phyloP scores from a whole-genome alignment of 2,888 invertebrate genomes.

The Epirrita christyi region DNA sequence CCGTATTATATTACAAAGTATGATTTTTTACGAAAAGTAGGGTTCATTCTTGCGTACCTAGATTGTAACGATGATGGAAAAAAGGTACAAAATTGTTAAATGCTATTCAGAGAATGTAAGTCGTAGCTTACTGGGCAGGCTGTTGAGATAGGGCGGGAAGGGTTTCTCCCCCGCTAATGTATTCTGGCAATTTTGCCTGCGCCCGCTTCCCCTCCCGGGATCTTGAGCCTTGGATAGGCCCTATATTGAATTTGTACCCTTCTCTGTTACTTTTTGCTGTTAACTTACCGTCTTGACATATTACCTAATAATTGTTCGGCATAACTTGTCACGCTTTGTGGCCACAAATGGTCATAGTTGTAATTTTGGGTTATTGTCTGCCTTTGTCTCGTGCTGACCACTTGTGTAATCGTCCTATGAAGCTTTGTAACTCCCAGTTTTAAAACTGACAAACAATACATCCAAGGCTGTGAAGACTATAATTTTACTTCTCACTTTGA shows the following conservation, averaged over 20 bases:
- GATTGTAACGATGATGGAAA: slow-evolving; percentile 32
- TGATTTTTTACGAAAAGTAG: slow-evolving; percentile 26
- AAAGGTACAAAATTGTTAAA: slow-evolving; percentile 41
- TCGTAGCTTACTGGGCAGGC: slow-evolving; percentile 64
- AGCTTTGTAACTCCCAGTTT: slow-evolving; percentile 16
- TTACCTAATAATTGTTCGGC: too few relatives aligned
- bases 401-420: slow-evolving; percentile 12
- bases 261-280: slow-evolving; percentile 65
- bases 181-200: slow-evolving; percentile 75
- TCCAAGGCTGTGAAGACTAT: slow-evolving; percentile 14
- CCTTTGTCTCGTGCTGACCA: background rate
- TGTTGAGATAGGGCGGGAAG: slow-evolving; percentile 71
- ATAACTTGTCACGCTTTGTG: too few relatives aligned
- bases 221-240: slow-evolving; percentile 57
- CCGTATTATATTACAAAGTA: slow-evolving; percentile 42
- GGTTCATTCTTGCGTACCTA: slow-evolving; percentile 21
- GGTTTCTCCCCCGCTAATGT: slow-evolving; percentile 68
- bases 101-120: slow-evolving; percentile 55
- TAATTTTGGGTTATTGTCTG: too few relatives aligned
- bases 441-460: slow-evolving; percentile 23
- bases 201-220: slow-evolving; percentile 49
- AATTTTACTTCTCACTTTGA: slow-evolving; percentile 19
- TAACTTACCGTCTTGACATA: slow-evolving; percentile 40
- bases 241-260: slow-evolving; percentile 74
- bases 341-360: too few relatives aligned